Percentiles rank a stretch among this genome's conserved stretches.
Conservation (phyloP, 2,797 vertebrate genomes). For the Aphelocoma californica region DNA sequence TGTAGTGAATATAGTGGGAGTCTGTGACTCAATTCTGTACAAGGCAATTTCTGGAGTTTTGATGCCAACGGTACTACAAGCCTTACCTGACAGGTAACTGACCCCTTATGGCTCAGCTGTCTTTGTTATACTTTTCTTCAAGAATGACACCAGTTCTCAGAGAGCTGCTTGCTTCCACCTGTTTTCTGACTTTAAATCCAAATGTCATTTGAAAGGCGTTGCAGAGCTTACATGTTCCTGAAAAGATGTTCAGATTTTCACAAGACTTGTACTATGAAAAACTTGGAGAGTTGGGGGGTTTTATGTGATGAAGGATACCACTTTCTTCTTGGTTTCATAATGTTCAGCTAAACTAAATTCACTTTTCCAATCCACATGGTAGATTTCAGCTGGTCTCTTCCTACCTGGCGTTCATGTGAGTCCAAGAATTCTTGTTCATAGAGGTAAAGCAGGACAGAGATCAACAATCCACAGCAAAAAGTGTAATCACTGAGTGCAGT, state of each 20-base stretch:
- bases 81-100: constrained; percentile 92
- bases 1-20: constrained; percentile 97
- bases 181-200: neutral
- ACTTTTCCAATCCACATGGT: neutral
- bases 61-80: constrained; percentile 98
- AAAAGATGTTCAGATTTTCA: neutral
- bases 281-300: neutral
- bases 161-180: neutral
- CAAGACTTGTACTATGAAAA: neutral
- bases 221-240: neutral
- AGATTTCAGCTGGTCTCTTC: neutral
- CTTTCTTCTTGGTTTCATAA: neutral
- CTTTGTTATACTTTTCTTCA: neutral
- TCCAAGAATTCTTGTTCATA: neutral
- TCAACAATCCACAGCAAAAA: neutral
- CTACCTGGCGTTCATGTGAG: neutral
- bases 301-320: neutral
- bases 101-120: neutral
- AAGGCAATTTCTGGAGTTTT: constrained; percentile 98
- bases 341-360: neutral
- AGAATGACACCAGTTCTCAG: neutral
- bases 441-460: neutral
- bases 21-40: constrained; percentile 98
- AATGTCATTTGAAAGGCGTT: neutral
- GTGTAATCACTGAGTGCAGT: neutral